These are phyloP conservation scores for Aleiodes sp. DNA, from an alignment of 1,140 invertebrate species.

Conservation along the genomic window DNA sequence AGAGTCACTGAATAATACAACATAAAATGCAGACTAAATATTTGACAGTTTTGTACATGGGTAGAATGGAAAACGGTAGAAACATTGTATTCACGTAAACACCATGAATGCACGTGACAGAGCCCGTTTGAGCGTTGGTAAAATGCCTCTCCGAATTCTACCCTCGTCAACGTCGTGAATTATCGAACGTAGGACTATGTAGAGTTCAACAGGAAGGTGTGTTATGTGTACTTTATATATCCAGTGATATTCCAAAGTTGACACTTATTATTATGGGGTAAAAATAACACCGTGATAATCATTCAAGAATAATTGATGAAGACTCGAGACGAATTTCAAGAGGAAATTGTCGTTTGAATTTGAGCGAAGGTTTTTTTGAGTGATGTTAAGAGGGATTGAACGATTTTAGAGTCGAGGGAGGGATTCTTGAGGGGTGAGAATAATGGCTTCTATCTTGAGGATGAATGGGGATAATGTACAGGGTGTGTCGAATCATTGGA, in stretches of 20 bases:
- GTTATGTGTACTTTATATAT: not conserved
- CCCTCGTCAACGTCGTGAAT: conserved; percentile 2
- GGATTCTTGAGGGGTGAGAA: too few relatives aligned
- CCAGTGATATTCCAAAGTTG: not conserved
- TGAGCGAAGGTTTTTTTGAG: not conserved
- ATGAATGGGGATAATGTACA: too few relatives aligned
- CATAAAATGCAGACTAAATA: not conserved
- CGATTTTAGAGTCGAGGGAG: too few relatives aligned
- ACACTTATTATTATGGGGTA: not conserved
- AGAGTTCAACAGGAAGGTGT: not conserved
- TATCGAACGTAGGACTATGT: not conserved
- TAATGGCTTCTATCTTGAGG: too few relatives aligned
- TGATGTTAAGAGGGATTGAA: too few relatives aligned
- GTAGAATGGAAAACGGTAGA: not conserved
- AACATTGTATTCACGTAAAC: not conserved
- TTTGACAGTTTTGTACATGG: not conserved
- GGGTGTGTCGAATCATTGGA: too few relatives aligned
- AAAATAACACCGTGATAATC: not conserved
- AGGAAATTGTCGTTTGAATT: not conserved
- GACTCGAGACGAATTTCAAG: not conserved
- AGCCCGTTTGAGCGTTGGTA: not conserved
- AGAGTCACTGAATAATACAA: not conserved
- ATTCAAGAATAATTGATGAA: not conserved
- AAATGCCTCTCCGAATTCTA: not conserved
- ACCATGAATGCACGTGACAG: not conserved